Conservation (phyloP, 2,888 invertebrate species). For the Cheilosia variabilis region DNA sequence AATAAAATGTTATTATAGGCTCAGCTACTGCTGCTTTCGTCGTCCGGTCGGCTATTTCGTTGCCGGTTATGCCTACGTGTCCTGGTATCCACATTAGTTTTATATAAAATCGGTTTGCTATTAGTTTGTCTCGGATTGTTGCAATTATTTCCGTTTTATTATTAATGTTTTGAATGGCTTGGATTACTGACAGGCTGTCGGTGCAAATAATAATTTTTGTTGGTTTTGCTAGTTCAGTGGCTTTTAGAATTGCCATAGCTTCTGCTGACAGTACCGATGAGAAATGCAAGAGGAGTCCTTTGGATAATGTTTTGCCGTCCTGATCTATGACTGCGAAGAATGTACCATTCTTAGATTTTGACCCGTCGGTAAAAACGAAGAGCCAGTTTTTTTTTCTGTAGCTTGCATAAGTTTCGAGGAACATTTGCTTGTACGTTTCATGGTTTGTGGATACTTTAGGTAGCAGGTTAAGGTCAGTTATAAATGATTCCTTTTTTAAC, state of each 20-base stretch:
- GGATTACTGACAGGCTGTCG: too few species aligned
- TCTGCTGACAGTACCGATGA: neutral
- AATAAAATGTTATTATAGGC: neutral
- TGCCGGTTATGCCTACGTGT: neutral
- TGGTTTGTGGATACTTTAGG: too few species aligned
- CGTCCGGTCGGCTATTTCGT: slow-evolving; percentile 4
- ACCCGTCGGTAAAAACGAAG: too few species aligned
- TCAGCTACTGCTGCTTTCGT: neutral
- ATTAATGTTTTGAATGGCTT: too few species aligned
- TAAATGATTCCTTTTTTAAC: neutral
- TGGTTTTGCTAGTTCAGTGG: neutral
- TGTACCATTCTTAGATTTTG: too few species aligned
- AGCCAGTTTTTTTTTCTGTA: too few species aligned
- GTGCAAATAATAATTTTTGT: neutral
- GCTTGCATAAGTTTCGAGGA: too few species aligned
- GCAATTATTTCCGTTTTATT: too few species aligned
- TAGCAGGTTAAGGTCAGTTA: neutral
- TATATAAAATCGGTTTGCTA: too few species aligned
- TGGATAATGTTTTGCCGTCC: neutral
- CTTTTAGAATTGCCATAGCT: neutral
- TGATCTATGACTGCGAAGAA: neutral
- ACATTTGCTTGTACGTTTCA: neutral
- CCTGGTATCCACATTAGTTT: neutral
- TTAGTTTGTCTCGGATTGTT: too few species aligned
- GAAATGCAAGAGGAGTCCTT: neutral